Conservation (phyloP, 2,888 invertebrate species). For the Balanococcus diminutus region DNA sequence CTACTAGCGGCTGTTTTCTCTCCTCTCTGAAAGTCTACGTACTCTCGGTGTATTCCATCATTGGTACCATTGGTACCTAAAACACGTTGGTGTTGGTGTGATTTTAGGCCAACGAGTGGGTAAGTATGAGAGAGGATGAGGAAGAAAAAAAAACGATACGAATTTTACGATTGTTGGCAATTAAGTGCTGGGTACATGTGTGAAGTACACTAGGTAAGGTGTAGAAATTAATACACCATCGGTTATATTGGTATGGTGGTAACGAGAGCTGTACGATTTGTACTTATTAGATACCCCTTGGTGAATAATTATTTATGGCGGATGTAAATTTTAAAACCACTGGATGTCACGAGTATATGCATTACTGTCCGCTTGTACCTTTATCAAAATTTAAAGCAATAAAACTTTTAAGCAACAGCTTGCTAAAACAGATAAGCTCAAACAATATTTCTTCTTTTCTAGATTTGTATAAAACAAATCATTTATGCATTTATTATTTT, state of each 20-base stretch:
- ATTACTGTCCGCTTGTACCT: slow-evolving; percentile 39
- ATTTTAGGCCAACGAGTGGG: no score
- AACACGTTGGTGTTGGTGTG: neutral
- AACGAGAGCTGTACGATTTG: slow-evolving; percentile 12
- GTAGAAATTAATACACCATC: neutral
- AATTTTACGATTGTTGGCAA: neutral
- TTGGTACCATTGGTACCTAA: slow-evolving; percentile 42
- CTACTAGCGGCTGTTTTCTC: slow-evolving; percentile 43
- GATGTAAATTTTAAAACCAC: slow-evolving; percentile 43
- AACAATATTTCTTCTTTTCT: slow-evolving; percentile 45
- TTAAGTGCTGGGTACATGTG: neutral
- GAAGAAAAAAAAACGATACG: neutral
- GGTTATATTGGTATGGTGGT: neutral
- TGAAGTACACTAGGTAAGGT: neutral
- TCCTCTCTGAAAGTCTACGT: neutral
- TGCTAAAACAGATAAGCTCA: slow-evolving; percentile 46
- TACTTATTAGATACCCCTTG: slow-evolving; percentile 41
- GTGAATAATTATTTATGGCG: slow-evolving; percentile 42
- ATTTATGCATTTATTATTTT: slow-evolving; percentile 49
- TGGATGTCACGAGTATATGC: slow-evolving; percentile 43
- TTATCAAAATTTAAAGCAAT: slow-evolving; percentile 46
- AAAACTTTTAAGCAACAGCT: slow-evolving; percentile 48
- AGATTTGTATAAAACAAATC: slow-evolving; percentile 51
- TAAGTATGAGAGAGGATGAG: neutral
- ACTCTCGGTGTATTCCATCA: neutral